These are phyloP conservation scores for Tetramorium alpestre DNA, from an alignment of 1,140 invertebrate genomes.

Conservation along the genomic window DNA sequence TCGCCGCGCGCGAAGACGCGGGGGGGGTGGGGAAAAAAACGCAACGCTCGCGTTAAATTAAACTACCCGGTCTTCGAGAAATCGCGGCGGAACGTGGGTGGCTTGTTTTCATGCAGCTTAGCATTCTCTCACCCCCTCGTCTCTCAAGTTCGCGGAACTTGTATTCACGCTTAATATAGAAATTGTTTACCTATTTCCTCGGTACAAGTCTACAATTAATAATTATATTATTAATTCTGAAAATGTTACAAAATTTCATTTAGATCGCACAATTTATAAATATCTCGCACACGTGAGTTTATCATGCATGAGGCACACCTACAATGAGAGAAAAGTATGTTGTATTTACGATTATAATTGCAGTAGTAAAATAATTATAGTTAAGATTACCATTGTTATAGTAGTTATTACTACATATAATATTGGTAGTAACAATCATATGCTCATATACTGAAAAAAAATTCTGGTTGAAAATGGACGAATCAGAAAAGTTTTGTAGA, in stretches of 20 bases:
- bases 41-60: slow-evolving; percentile 45
- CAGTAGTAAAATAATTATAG: too few species aligned
- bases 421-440: too few species aligned
- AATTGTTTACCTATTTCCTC: neutral
- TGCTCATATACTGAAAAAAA: too few species aligned
- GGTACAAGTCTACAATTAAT: neutral
- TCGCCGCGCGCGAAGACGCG: neutral
- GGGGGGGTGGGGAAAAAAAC: slow-evolving; percentile 8
- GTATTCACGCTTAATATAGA: neutral
- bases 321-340: too few species aligned
- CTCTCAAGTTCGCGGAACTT: slow-evolving; percentile 13
- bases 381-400: too few species aligned
- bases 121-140: neutral
- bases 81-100: neutral
- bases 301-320: too few species aligned
- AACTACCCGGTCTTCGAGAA: neutral
- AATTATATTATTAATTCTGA: neutral
- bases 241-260: neutral
- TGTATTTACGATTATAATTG: too few species aligned
- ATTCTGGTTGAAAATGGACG: too few species aligned
- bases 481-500: too few species aligned
- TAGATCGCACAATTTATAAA: neutral
- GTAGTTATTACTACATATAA: too few species aligned
- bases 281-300: too few species aligned
- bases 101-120: slow-evolving; percentile 31